Evolutionary conservation across 2,113 vertebrate species (phyloP).

Genomic region (Coturnix japonica): DNA sequence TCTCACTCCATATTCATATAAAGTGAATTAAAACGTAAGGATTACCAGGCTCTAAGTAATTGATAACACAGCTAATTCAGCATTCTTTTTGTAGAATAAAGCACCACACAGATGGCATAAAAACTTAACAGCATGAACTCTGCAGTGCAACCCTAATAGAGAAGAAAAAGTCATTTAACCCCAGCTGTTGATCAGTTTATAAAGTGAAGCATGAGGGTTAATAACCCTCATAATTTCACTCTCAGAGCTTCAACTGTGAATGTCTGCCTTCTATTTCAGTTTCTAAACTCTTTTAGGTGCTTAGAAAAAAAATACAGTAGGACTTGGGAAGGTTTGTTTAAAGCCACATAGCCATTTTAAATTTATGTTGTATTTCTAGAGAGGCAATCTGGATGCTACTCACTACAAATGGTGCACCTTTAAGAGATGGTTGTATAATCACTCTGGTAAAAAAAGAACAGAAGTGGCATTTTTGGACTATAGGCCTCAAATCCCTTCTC

Average conservation of each 20-base stretch:
- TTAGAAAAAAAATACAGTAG: not conserved
- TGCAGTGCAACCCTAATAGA: not conserved
- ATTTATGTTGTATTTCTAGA: not conserved
- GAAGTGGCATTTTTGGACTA: not conserved
- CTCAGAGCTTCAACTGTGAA: not conserved
- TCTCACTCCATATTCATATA: fast-evolving
- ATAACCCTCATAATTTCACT: conserved; percentile 3
- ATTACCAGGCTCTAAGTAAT: not conserved
- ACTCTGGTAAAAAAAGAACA: not conserved
- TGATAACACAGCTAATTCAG: not conserved
- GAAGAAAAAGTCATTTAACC: not conserved
- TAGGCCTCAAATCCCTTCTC: not conserved
- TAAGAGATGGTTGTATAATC: not conserved
- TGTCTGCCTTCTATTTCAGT: not conserved
- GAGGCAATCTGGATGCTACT: not conserved
- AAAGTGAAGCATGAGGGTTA: conserved; percentile 30
- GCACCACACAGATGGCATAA: not conserved
- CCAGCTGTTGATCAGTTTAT: not conserved
- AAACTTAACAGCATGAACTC: not conserved
- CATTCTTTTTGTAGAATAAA: not conserved
- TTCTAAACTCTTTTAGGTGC: not conserved
- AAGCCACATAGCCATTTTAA: not conserved
- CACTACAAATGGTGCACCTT: not conserved
- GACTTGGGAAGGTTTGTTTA: not conserved
- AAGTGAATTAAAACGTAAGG: not conserved